A percentile compares a stretch with the other conserved stretches of the same genome.
Evolutionary conservation across 2,113 vertebrate genomes (phyloP).

Genomic region (Catagonus wagneri): DNA sequence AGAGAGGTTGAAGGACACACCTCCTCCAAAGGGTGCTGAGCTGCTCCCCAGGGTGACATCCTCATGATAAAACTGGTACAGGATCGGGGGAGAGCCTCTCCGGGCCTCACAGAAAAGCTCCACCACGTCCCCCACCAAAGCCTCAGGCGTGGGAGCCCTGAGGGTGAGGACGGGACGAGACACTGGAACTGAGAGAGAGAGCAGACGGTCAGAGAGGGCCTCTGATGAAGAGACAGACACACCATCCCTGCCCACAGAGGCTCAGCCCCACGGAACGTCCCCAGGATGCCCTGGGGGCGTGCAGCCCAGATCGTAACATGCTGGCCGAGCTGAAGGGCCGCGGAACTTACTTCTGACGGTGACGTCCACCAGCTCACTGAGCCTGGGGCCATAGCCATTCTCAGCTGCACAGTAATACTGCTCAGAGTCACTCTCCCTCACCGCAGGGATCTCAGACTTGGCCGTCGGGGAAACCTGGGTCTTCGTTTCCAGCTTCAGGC

Average conservation of each 20-base stretch:
- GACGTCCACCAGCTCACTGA: slow-evolving; percentile 65
- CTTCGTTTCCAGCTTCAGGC: slow-evolving; percentile 42
- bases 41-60: slow-evolving; percentile 1
- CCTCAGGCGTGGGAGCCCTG: neutral
- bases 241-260: neutral
- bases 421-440: neutral
- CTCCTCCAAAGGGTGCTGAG: neutral
- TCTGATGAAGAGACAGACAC: neutral
- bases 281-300: rapidly evolving
- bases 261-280: neutral
- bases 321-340: neutral
- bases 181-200: slow-evolving; percentile 60
- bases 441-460: neutral
- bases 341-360: slow-evolving; percentile 60
- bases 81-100: slow-evolving; percentile 54
- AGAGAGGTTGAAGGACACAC: slow-evolving; percentile 62
- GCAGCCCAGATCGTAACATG: rapidly evolving
- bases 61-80: slow-evolving; percentile 70
- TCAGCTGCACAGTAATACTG: slow-evolving; percentile 70
- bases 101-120: slow-evolving; percentile 71
- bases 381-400: neutral
- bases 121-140: neutral
- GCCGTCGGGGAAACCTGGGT: slow-evolving; percentile 31
- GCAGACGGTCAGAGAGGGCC: neutral
- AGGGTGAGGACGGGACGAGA: slow-evolving; percentile 56